A percentile compares a stretch with the other conserved stretches of the same genome.
Conservation (phyloP, 2,797 vertebrate species). For the Cyclopterus lumpus region DNA sequence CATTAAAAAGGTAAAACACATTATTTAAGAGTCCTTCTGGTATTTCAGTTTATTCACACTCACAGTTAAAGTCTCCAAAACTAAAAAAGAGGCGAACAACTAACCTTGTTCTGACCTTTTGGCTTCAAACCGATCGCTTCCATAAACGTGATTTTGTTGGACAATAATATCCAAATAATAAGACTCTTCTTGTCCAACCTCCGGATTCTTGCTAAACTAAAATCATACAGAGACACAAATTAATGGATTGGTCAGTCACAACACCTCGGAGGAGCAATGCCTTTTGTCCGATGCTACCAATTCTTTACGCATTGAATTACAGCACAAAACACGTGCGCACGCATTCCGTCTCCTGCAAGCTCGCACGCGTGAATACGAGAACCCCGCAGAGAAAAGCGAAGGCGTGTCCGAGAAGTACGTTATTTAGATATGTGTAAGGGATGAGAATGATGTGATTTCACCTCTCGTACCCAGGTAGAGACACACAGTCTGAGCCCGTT, state of each 20-base stretch:
- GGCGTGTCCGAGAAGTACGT: slow-evolving; percentile 60
- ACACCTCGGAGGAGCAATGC: slow-evolving; percentile 38
- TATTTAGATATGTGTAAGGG: slow-evolving; percentile 65
- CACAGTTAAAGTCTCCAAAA: neutral
- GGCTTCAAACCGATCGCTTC: neutral
- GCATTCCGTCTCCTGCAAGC: slow-evolving; percentile 31
- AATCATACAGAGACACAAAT: slow-evolving; percentile 48
- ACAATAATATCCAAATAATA: neutral
- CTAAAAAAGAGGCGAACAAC: neutral
- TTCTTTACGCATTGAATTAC: slow-evolving; percentile 54
- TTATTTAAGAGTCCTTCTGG: neutral
- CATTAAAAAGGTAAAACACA: neutral
- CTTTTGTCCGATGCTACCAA: slow-evolving; percentile 55
- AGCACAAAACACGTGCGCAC: slow-evolving; percentile 18
- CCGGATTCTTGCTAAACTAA: slow-evolving; percentile 13
- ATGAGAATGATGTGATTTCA: slow-evolving; percentile 71
- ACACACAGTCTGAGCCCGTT: slow-evolving; percentile 65
- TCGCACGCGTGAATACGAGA: slow-evolving; percentile 37
- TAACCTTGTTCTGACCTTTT: neutral
- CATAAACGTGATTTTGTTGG: neutral
- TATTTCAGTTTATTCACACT: neutral
- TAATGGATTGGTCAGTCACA: slow-evolving; percentile 69
- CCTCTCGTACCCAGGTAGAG: slow-evolving; percentile 71
- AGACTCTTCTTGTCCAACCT: slow-evolving; percentile 12
- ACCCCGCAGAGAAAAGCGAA: slow-evolving; percentile 24